phyloP scores from a whole-genome alignment of 2,797 vertebrate genomes.

The Acrocephalus scirpaceus region DNA sequence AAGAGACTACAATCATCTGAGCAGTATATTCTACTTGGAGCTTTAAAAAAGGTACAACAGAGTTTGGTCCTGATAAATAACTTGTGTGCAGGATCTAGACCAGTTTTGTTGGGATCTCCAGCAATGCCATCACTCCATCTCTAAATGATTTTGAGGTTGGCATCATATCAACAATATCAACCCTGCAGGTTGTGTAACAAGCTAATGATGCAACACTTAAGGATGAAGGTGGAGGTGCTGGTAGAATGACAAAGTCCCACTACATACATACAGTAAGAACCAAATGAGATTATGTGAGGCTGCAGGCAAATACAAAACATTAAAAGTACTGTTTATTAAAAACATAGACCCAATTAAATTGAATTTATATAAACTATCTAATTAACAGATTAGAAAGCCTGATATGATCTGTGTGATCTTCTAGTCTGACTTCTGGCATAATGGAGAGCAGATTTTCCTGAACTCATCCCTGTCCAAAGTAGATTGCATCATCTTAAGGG shows the following conservation, averaged over 20 bases:
- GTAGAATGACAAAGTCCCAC: slow-evolving; percentile 1
- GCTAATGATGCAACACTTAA: not conserved
- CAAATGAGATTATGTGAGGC: slow-evolving; percentile 18
- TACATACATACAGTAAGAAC: slow-evolving; percentile 12
- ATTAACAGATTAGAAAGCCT: slow-evolving; percentile 29
- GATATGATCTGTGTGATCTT: not conserved
- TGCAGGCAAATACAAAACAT: not conserved
- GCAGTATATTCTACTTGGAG: not conserved
- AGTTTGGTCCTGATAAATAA: not conserved
- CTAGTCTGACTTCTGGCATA: not conserved
- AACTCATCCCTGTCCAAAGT: not conserved
- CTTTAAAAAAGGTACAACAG: not conserved
- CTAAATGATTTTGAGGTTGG: not conserved
- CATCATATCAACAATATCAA: not conserved
- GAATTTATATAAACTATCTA: slow-evolving; percentile 12
- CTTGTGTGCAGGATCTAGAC: not conserved
- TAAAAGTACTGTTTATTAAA: slow-evolving; percentile 27
- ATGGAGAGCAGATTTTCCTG: not conserved
- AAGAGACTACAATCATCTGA: not conserved
- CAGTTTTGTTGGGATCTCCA: not conserved
- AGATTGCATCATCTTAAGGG: not conserved
- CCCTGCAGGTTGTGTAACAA: slow-evolving; percentile 27
- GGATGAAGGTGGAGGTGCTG: slow-evolving; percentile 24
- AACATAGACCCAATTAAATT: not conserved
- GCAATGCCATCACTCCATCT: not conserved